phyloP scores from a whole-genome alignment of 2,888 invertebrate species.

The Latrodectus elegans region DNA sequence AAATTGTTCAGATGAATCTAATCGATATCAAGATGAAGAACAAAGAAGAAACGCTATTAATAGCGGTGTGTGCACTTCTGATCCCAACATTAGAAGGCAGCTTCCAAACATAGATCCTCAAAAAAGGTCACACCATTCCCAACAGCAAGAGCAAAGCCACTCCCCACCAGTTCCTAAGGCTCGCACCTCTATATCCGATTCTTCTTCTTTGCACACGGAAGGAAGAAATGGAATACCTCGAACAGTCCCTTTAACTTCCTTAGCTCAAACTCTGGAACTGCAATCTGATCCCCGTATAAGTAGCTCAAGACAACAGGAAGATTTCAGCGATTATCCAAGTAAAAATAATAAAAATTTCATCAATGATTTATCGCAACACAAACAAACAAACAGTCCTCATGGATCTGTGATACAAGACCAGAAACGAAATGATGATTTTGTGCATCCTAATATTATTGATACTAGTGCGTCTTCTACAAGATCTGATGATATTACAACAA shows the following conservation, averaged over 20 bases:
- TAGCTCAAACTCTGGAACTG: slow-evolving; percentile 47
- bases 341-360: slow-evolving; percentile 35
- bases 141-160: slow-evolving; percentile 3
- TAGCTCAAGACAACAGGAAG: slow-evolving; percentile 5
- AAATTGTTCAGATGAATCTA: slow-evolving; percentile 29
- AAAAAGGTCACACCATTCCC: neutral
- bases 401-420: slow-evolving; percentile 11
- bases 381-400: slow-evolving; percentile 16
- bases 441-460: slow-evolving; percentile 50
- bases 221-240: slow-evolving; percentile 63
- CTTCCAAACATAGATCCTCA: slow-evolving; percentile 36
- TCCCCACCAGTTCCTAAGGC: slow-evolving; percentile 42
- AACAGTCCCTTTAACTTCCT: slow-evolving; percentile 58
- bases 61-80: slow-evolving; percentile 30
- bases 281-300: slow-evolving; percentile 16
- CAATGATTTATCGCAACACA: slow-evolving; percentile 44
- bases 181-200: slow-evolving; percentile 22
- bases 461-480: neutral
- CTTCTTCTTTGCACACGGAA: slow-evolving; percentile 9
- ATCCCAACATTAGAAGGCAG: slow-evolving; percentile 24
- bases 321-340: neutral
- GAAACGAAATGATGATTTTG: slow-evolving; percentile 26
- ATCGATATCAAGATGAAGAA: slow-evolving; percentile 50
- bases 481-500: neutral
- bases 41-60: slow-evolving; percentile 48